phyloP scores from a whole-genome alignment of 2,888 invertebrate species.

The Heliconius sara region DNA sequence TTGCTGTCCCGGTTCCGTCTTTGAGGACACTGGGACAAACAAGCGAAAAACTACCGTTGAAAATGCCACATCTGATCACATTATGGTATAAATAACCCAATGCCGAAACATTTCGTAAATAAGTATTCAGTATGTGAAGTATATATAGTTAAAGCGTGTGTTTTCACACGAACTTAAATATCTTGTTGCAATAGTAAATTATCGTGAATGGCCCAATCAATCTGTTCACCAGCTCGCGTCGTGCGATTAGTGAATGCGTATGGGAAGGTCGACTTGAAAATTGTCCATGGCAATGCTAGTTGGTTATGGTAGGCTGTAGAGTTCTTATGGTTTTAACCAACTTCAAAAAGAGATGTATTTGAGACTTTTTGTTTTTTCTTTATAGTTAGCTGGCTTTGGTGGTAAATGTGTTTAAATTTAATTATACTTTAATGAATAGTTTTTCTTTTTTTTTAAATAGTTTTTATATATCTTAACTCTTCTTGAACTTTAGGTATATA shows the following conservation, averaged over 20 bases:
- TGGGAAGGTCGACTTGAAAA: conserved; percentile 27
- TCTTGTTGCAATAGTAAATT: conserved; percentile 11
- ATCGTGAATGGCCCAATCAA: conserved; percentile 29
- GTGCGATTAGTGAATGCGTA: conserved; percentile 5
- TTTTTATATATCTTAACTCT: no score
- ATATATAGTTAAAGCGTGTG: conserved; percentile 8
- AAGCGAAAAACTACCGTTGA: no score
- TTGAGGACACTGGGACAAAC: no score
- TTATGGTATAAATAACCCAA: neutral
- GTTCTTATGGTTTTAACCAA: neutral
- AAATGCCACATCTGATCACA: no score
- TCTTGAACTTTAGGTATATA: no score
- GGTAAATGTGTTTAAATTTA: no score
- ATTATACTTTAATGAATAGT: no score
- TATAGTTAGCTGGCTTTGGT: no score
- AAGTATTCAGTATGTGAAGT: conserved; percentile 6
- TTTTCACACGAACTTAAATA: conserved; percentile 15
- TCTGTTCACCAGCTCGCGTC: conserved; percentile 9
- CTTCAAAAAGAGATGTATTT: neutral
- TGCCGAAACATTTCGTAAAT: conserved; percentile 3
- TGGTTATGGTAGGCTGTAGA: neutral
- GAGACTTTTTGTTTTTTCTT: neutral
- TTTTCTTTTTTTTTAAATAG: no score
- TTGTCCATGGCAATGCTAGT: neutral
- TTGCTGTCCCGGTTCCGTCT: no score